A percentile compares a stretch with the other conserved stretches of the same genome.
phyloP scores from a whole-genome alignment of 2,113 vertebrate species.

The Pygathrix nemaeus region DNA sequence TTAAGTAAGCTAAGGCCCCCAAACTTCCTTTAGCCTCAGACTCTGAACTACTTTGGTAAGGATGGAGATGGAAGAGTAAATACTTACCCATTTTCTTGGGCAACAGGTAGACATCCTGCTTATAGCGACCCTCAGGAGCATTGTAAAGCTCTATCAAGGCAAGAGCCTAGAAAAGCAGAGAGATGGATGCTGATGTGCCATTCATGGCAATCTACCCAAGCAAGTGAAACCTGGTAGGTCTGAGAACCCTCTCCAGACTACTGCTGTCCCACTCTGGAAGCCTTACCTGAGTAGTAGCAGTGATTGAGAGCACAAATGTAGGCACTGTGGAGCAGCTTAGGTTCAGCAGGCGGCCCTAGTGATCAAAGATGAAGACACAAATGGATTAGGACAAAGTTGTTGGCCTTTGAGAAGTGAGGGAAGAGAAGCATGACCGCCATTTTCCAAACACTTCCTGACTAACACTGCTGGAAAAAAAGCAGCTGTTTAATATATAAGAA shows the following conservation, averaged over 20 bases:
- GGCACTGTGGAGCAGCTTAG: slow-evolving; percentile 98
- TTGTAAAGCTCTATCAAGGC: slow-evolving; percentile 98
- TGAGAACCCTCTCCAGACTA: background rate
- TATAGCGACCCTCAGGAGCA: slow-evolving; percentile 96
- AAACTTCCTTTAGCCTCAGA: background rate
- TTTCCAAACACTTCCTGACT: slow-evolving; percentile 5
- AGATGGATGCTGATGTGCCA: background rate
- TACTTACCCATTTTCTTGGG: slow-evolving; percentile 98
- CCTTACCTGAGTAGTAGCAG: slow-evolving; percentile 96
- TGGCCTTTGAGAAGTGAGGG: background rate
- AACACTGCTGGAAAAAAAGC: background rate
- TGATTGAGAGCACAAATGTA: slow-evolving; percentile 98
- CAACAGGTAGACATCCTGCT: slow-evolving; percentile 96
- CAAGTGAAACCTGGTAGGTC: background rate
- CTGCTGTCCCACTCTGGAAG: background rate
- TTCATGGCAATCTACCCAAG: background rate
- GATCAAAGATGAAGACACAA: background rate
- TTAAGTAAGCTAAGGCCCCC: background rate
- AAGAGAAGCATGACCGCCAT: background rate
- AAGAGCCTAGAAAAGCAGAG: slow-evolving; percentile 87
- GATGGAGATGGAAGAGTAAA: rapidly evolving
- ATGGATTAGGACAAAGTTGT: background rate
- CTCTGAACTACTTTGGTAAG: background rate
- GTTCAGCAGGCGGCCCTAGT: slow-evolving; percentile 92
- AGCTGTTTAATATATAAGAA: background rate